Conservation (phyloP, 2,113 vertebrate species). For the Cheirogaleus medius region DNA sequence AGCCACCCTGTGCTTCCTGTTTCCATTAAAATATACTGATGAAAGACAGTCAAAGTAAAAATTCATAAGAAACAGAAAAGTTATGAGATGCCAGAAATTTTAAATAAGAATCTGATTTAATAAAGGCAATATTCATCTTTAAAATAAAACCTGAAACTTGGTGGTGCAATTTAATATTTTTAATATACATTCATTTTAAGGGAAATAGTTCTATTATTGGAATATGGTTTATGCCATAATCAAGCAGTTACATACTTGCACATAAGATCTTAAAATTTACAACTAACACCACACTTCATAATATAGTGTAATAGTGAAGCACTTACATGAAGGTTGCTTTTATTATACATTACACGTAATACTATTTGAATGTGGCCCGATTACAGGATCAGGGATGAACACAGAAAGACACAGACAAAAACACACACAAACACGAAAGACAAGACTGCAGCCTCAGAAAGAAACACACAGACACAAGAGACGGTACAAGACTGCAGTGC, state of each 20-base stretch:
- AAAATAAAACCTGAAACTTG: conserved; percentile 23
- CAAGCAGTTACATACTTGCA: background rate
- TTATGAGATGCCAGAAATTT: background rate
- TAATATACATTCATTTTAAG: background rate
- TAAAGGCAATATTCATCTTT: background rate
- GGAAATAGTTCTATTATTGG: conserved; percentile 4
- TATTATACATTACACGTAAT: background rate
- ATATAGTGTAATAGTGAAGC: background rate
- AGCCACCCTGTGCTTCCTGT: background rate
- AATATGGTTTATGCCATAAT: background rate
- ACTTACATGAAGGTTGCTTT: background rate
- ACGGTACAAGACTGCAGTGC: no score
- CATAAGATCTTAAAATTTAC: background rate
- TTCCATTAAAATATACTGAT: background rate
- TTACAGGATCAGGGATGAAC: no score
- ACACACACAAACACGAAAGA: no score
- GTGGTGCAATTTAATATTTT: background rate
- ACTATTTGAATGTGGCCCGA: no score
- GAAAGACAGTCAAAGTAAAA: background rate
- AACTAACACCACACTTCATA: background rate
- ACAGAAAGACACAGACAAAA: no score
- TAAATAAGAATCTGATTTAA: conserved; percentile 42
- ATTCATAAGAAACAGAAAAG: background rate
- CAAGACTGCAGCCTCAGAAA: no score
- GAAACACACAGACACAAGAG: no score